phyloP scores from a whole-genome alignment of 2,888 invertebrate genomes.

The Spisula solida region DNA sequence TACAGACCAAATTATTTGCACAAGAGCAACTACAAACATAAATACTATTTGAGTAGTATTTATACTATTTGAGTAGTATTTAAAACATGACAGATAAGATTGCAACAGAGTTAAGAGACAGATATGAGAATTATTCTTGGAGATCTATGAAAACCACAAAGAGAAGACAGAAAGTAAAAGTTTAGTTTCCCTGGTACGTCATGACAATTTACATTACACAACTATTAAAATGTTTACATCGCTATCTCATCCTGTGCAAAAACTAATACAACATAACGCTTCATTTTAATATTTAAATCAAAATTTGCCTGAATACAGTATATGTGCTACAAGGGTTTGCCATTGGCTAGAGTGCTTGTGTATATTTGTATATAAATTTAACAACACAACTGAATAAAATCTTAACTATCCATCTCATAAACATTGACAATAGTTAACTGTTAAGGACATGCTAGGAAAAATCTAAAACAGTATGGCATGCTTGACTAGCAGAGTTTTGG shows the following conservation, averaged over 20 bases:
- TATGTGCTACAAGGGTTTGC: background rate
- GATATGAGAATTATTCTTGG: too few relatives aligned
- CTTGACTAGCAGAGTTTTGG: conserved; percentile 25
- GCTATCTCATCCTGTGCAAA: too few relatives aligned
- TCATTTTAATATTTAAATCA: background rate
- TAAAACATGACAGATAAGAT: conserved; percentile 1
- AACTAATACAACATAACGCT: too few relatives aligned
- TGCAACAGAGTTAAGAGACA: background rate
- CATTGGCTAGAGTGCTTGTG: background rate
- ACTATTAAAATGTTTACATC: too few relatives aligned
- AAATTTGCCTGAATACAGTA: background rate
- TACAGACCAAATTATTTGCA: too few relatives aligned
- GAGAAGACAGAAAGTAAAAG: too few relatives aligned
- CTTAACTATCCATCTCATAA: background rate
- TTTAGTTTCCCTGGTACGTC: too few relatives aligned
- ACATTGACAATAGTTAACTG: background rate
- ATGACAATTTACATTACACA: too few relatives aligned
- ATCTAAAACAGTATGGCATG: conserved; percentile 14
- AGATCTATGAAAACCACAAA: too few relatives aligned
- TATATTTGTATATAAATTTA: background rate
- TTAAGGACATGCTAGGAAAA: background rate
- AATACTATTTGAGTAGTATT: background rate
- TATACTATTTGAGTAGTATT: background rate
- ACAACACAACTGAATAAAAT: background rate
- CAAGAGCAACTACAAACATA: too few relatives aligned